A percentile compares a stretch with the other conserved stretches of the same genome.
These are phyloP conservation scores for Ptilonorhynchus violaceus DNA, from an alignment of 2,113 vertebrate genomes.

Conservation along the genomic window DNA sequence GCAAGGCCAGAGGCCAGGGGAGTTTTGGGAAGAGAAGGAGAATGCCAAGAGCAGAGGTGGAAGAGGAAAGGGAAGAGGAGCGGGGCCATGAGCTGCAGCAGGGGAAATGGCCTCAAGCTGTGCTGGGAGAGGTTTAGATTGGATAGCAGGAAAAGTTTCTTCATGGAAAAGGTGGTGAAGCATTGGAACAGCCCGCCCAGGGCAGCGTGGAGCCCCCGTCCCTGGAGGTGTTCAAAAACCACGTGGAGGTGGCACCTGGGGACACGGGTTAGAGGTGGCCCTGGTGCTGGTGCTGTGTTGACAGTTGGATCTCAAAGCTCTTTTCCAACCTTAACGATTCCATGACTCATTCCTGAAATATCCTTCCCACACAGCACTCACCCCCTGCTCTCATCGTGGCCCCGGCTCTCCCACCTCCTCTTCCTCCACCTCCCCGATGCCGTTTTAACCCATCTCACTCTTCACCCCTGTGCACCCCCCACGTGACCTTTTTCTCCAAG, in stretches of 20 bases:
- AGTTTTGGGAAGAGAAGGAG: background rate
- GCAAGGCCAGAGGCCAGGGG: background rate
- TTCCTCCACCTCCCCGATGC: background rate
- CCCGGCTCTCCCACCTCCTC: background rate
- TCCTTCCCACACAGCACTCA: background rate
- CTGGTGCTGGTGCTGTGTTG: background rate
- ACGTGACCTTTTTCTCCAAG: background rate
- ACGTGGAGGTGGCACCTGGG: background rate
- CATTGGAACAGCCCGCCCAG: background rate
- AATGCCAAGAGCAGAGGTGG: background rate
- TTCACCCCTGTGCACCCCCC: background rate
- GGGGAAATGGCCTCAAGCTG: background rate
- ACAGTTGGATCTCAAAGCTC: background rate
- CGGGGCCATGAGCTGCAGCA: background rate
- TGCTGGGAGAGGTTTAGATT: background rate
- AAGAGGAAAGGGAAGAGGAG: background rate
- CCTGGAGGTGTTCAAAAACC: background rate
- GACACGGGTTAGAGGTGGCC: rapidly evolving
- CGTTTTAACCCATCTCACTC: background rate
- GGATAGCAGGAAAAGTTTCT: rapidly evolving
- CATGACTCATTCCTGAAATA: background rate
- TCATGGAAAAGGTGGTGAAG: background rate
- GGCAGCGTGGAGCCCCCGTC: background rate
- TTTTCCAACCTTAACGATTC: rapidly evolving
- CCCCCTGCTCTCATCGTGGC: rapidly evolving